phyloP scores from a whole-genome alignment of 2,888 invertebrate species.

The Dermolepida albohirtum region DNA sequence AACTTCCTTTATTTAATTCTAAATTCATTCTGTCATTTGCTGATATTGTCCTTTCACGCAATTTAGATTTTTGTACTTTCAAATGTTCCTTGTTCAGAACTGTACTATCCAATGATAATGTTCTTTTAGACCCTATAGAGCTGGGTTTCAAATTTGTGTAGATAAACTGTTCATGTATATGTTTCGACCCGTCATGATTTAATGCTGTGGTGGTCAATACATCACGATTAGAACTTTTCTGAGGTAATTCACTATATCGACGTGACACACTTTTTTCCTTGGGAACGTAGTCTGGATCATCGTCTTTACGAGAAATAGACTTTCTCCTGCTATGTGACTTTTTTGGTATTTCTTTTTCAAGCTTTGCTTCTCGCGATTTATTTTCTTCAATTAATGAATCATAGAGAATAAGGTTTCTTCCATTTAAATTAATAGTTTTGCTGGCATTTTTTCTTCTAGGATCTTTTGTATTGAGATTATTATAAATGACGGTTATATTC shows the following conservation, averaged over 20 bases:
- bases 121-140: no score
- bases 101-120: no score
- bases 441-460: slow-evolving; percentile 3
- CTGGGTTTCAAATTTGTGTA: not conserved
- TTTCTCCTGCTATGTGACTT: slow-evolving; percentile 24
- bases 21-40: no score
- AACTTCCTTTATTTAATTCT: no score
- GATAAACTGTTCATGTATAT: not conserved
- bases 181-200: not conserved
- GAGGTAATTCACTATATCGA: no score
- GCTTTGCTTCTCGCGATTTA: not conserved
- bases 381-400: slow-evolving; percentile 5
- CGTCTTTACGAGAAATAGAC: not conserved
- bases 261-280: not conserved
- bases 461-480: not conserved
- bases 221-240: no score
- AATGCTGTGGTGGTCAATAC: not conserved
- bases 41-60: no score
- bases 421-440: not conserved
- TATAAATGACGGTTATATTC: slow-evolving; percentile 6
- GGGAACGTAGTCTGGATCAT: not conserved
- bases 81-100: no score
- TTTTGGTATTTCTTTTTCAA: no score
- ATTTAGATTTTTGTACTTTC: no score
- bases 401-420: slow-evolving; percentile 2